phyloP scores from a whole-genome alignment of 2,113 vertebrate species.

The Typhlomys cinereus region DNA sequence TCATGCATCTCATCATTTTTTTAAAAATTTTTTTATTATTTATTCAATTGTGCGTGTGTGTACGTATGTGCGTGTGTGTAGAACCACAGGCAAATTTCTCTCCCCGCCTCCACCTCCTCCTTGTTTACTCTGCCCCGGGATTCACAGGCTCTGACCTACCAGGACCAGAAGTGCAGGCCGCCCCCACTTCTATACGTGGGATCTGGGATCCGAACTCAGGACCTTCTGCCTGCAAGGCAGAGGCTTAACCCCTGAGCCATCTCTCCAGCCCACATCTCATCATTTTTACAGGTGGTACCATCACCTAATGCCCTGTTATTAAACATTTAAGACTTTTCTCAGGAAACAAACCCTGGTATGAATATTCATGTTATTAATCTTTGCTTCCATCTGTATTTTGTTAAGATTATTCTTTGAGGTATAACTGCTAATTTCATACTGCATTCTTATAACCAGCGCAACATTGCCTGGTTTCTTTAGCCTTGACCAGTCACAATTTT shows the following conservation, averaged over 20 bases:
- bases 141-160: no score
- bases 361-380: slow-evolving; percentile 1
- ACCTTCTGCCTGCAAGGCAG: no score
- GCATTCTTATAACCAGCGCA: background rate
- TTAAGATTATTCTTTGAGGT: background rate
- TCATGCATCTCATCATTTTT: background rate
- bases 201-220: no score
- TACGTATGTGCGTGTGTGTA: no score
- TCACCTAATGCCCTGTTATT: background rate
- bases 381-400: slow-evolving; percentile 9
- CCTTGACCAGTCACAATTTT: background rate
- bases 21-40: no score
- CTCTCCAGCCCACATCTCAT: background rate
- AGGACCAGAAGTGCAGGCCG: no score
- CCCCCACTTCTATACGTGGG: no score
- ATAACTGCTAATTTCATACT: background rate
- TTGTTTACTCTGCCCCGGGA: no score
- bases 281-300: background rate
- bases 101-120: no score
- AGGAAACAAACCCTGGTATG: background rate
- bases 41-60: no score
- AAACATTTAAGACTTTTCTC: slow-evolving; percentile 9
- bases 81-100: no score
- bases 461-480: background rate
- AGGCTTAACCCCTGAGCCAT: no score